phyloP scores from a whole-genome alignment of 2,888 invertebrate genomes.

The Dynastes tityus region DNA sequence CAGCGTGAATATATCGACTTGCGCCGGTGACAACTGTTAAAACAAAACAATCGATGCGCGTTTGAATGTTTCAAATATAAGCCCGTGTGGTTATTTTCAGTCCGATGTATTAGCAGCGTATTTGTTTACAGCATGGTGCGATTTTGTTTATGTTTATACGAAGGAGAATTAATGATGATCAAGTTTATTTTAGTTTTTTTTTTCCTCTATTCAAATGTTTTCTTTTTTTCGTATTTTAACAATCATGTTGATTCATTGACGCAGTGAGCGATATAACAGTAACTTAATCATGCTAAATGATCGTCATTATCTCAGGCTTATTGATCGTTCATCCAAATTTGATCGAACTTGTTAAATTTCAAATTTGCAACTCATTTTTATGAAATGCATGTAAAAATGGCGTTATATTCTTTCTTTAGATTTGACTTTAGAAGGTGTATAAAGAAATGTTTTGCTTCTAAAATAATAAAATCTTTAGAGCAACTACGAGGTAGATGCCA shows the following conservation, averaged over 20 bases:
- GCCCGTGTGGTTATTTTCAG: background rate
- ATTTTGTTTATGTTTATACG: background rate
- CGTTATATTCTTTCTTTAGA: too few species aligned
- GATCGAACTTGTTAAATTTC: too few species aligned
- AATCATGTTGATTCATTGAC: background rate
- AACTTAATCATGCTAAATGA: too few species aligned
- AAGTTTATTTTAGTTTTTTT: background rate
- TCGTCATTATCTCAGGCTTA: too few species aligned
- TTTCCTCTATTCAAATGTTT: background rate
- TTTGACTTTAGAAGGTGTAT: too few species aligned
- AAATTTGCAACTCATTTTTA: too few species aligned
- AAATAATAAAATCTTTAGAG: too few species aligned
- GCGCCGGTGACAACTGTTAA: constrained; percentile 40
- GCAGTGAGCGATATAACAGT: too few species aligned
- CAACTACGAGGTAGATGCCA: too few species aligned
- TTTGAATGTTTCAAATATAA: background rate
- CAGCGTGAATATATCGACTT: constrained; percentile 39
- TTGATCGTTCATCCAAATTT: too few species aligned
- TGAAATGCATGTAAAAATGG: too few species aligned
- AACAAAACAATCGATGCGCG: constrained; percentile 37
- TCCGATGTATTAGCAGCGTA: background rate
- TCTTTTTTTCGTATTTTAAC: background rate
- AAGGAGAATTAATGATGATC: background rate
- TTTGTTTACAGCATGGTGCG: background rate
- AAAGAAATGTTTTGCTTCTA: too few species aligned